Evolutionary conservation across 2,888 invertebrate species (phyloP).

Genomic region (Sipunculus nudus): DNA sequence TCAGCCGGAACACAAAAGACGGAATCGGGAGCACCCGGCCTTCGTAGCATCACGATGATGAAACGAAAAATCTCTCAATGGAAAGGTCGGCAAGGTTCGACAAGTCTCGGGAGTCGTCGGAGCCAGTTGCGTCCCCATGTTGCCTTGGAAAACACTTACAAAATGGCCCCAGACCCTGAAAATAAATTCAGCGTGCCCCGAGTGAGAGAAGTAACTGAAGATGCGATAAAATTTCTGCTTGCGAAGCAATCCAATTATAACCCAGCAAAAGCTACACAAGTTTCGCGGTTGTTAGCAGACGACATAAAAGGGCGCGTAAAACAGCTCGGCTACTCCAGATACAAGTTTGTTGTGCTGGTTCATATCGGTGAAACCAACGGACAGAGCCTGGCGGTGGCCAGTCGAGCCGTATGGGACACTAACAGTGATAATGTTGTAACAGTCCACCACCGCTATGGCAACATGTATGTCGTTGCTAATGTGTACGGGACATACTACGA

Average conservation of each 20-base stretch:
- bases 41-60: too few species aligned
- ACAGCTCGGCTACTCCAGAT: slow-evolving; percentile 1
- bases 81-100: too few species aligned
- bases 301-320: slow-evolving; percentile 12
- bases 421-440: slow-evolving; percentile 3
- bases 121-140: too few species aligned
- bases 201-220: not conserved
- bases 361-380: slow-evolving; percentile 5
- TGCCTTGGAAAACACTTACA: slow-evolving; percentile 8
- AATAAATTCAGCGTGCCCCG: slow-evolving; percentile 1
- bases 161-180: not conserved
- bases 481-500: slow-evolving; percentile 13
- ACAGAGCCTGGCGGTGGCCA: slow-evolving; percentile 7
- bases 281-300: slow-evolving; percentile 3
- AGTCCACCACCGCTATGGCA: not conserved
- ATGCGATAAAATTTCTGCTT: not conserved
- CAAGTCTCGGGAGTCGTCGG: too few species aligned
- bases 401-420: slow-evolving; percentile 8
- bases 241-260: not conserved
- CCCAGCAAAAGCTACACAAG: not conserved
- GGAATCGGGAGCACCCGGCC: too few species aligned
- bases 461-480: slow-evolving; percentile 2
- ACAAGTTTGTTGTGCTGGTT: slow-evolving; percentile 10
- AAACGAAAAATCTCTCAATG: too few species aligned
- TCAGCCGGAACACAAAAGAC: too few species aligned